phyloP scores from a whole-genome alignment of 2,888 invertebrate genomes.

The Chymomyza procnemis region DNA sequence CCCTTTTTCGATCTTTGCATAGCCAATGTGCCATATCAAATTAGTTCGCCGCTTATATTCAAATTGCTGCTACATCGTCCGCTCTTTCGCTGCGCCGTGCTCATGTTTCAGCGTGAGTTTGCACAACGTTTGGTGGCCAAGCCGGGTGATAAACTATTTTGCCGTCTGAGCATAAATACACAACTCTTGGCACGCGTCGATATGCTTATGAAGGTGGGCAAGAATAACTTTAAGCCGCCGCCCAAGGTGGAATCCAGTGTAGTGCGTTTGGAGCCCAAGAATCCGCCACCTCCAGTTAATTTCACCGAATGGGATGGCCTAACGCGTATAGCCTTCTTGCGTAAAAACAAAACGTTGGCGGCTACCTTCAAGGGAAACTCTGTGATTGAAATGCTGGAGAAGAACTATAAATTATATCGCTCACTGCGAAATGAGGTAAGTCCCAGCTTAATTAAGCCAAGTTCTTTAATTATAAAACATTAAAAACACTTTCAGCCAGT shows the following conservation, averaged over 20 bases:
- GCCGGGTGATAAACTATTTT: constrained; percentile 98
- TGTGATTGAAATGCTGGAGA: constrained; percentile 90
- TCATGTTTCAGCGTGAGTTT: constrained; percentile 99
- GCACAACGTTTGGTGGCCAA: constrained; percentile 97
- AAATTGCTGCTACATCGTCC: constrained; percentile 93
- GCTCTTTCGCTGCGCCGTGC: constrained; percentile 93
- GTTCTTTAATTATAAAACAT: constrained; percentile 2
- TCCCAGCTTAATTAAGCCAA: neutral
- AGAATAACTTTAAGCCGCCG: constrained; percentile 98
- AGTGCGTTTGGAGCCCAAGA: constrained; percentile 96
- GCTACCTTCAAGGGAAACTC: constrained; percentile 93
- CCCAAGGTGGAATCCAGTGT: constrained; percentile 99
- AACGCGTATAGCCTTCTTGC: constrained; percentile 94
- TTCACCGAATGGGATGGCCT: constrained; percentile 99
- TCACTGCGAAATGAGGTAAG: constrained; percentile 89
- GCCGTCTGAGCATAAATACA: constrained; percentile 96
- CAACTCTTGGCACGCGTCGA: constrained; percentile 97
- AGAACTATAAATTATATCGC: constrained; percentile 93
- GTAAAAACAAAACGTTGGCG: constrained; percentile 97
- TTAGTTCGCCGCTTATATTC: constrained; percentile 96
- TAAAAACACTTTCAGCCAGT: constrained; percentile 81
- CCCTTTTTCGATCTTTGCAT: constrained; percentile 99
- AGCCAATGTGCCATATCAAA: constrained; percentile 99
- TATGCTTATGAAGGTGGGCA: constrained; percentile 97
- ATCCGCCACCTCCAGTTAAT: constrained; percentile 97